These are phyloP conservation scores for Dynastes grantii DNA, from an alignment of 2,888 invertebrate genomes.

Conservation along the genomic window DNA sequence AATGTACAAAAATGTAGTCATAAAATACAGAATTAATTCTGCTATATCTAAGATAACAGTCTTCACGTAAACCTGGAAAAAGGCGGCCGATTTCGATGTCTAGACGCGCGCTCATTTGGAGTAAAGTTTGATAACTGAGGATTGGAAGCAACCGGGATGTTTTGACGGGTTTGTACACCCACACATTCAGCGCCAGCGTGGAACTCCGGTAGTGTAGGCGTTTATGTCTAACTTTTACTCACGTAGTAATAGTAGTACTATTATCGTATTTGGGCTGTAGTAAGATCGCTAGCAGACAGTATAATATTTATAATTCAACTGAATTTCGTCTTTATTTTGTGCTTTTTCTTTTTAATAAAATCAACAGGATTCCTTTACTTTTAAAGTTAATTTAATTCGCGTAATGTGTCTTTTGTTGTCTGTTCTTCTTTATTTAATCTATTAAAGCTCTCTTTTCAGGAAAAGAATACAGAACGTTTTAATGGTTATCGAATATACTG, in stretches of 20 bases:
- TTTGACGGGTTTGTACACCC: conserved; percentile 23
- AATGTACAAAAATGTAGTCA: no score
- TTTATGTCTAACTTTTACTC: conserved; percentile 32
- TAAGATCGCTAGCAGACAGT: neutral
- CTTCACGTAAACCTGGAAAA: neutral
- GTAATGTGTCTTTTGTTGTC: no score
- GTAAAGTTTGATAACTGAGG: conserved; percentile 7
- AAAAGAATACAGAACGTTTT: no score
- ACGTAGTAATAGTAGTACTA: conserved; percentile 29
- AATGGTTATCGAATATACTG: no score
- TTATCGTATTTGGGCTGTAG: neutral
- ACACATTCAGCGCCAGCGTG: conserved; percentile 12
- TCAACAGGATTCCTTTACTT: neutral
- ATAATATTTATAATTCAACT: neutral
- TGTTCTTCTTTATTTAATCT: no score
- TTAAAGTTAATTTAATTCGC: no score
- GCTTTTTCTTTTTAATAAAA: neutral
- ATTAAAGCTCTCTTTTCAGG: no score
- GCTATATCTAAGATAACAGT: neutral
- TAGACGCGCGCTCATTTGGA: neutral
- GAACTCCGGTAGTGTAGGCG: conserved; percentile 9
- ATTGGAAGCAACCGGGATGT: conserved; percentile 3
- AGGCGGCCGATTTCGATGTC: neutral
- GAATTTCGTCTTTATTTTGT: neutral
- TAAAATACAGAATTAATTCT: no score